These are phyloP conservation scores for Saturnia pavonia DNA, from an alignment of 2,888 invertebrate species.

Conservation along the genomic window DNA sequence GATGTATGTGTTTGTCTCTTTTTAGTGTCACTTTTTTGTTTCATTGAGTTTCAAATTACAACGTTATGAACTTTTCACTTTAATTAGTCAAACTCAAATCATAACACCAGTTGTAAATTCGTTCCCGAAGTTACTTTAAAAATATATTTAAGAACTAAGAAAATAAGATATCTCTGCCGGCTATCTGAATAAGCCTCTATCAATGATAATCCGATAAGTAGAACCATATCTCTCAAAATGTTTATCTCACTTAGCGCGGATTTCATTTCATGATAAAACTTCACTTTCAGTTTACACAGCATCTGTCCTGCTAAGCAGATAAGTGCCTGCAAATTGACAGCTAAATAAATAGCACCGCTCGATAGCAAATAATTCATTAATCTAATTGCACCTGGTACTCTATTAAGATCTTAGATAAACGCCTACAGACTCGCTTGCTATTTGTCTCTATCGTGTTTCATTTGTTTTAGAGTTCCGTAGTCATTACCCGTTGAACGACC, in stretches of 20 bases:
- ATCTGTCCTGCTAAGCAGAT: slow-evolving; percentile 20
- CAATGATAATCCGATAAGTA: neutral
- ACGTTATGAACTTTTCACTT: no score
- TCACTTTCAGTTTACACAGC: slow-evolving; percentile 9
- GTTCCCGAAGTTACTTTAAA: no score
- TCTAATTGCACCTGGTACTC: slow-evolving; percentile 49
- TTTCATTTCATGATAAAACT: neutral
- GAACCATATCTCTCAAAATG: neutral
- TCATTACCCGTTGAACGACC: neutral
- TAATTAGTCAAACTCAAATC: no score
- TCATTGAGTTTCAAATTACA: no score
- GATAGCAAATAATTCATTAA: slow-evolving; percentile 48
- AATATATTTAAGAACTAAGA: neutral
- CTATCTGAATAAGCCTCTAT: neutral
- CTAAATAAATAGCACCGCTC: slow-evolving; percentile 38
- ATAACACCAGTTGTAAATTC: no score
- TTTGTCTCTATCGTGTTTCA: slow-evolving; percentile 36
- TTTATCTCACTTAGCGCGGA: neutral
- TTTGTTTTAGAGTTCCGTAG: slow-evolving; percentile 22
- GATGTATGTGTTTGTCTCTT: no score
- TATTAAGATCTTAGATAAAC: slow-evolving; percentile 53
- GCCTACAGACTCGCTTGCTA: slow-evolving; percentile 32
- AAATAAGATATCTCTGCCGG: neutral
- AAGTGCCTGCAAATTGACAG: slow-evolving; percentile 42
- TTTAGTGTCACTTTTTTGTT: no score